Percentiles rank a stretch among this genome's conserved stretches.
phyloP scores from a whole-genome alignment of 2,797 vertebrate species.

The Heterohyrax brucei region DNA sequence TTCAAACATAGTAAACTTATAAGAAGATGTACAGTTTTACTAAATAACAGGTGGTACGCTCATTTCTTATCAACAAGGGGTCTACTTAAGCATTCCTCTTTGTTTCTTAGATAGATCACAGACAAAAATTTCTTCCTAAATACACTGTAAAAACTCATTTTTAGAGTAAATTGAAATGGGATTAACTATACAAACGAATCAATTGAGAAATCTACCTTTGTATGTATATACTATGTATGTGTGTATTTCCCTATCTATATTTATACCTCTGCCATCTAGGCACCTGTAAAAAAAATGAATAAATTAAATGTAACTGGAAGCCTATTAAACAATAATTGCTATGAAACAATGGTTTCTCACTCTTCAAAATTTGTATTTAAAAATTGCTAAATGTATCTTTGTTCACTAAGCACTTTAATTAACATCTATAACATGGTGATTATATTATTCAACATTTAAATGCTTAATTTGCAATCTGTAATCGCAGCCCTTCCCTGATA shows the following conservation, averaged over 20 bases:
- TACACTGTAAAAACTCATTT: conserved; percentile 34
- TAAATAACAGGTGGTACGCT: neutral
- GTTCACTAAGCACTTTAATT: conserved; percentile 85
- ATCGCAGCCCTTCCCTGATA: conserved; percentile 80
- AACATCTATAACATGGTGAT: conserved; percentile 86
- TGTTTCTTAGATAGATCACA: conserved; percentile 28
- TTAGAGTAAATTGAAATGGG: conserved; percentile 52
- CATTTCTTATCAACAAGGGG: conserved; percentile 6
- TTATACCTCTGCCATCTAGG: conserved; percentile 55
- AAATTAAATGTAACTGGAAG: conserved; percentile 33
- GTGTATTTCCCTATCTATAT: conserved; percentile 27
- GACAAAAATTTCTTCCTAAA: conserved; percentile 54
- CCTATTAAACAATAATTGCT: conserved; percentile 82
- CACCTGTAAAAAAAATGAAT: conserved; percentile 56
- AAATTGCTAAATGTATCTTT: conserved; percentile 81
- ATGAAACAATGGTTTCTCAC: conserved; percentile 81
- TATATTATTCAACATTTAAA: conserved; percentile 88
- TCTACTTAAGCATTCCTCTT: neutral
- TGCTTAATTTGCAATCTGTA: conserved; percentile 87
- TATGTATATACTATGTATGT: neutral
- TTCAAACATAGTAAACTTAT: conserved; percentile 37
- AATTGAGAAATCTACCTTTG: conserved; percentile 6
- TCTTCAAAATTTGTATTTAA: conserved; percentile 84
- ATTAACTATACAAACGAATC: conserved; percentile 69
- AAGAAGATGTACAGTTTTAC: neutral